Evolutionary conservation across 2,888 invertebrate genomes (phyloP), one percentile per base, ranked within the genome.

Genomic region (Cosmia trapezina): DNA sequence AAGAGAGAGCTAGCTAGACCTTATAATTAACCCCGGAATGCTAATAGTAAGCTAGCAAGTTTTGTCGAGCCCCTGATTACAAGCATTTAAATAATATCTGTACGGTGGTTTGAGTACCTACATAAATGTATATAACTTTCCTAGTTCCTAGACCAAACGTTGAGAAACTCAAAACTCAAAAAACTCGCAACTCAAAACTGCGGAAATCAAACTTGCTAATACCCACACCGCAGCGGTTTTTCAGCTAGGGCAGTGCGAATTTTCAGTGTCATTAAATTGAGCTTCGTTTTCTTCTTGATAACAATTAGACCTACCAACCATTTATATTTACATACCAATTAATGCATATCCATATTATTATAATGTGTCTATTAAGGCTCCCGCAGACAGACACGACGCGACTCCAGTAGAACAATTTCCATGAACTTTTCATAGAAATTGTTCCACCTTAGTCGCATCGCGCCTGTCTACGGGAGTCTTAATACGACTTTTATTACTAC

Each of bases 1-100:
- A n/a, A 51, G 33, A 68, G 57, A 47, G 69, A 68, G 45, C 12
- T 47, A 8, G n/a, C 41, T 22, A 51, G n/a, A 68, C 41, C 22
- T n/a, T 59, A 41, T 47, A 45, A 68, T 77, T 33, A 59, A 68
- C n/a, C 45, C 41, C 41, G 4, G 2, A 11, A 65, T 56, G 33
- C 4, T 8, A 49, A 19, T 45, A 22, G n/a, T 17, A 14, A 60
- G 6, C 37, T 12, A 28, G 45, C n/a, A 14, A 37, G 70, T 19
- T 19, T 14, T 19, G 5, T 66, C 14, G 28, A 22, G 7, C 9
- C 14, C 9, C 5, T 47, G 14, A 54, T 37, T 19, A 22, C 1
- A 41, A 54, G 5, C 14, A 69, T 12, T 53, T n/a, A 43, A 22
- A 22, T 22, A 69, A 43, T 47, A n/a, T 28, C 14, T 4, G 1